Evolutionary conservation across 2,797 vertebrate genomes (phyloP), one percentile per base, ranked within the genome.

Genomic region (Choloepus didactylus): DNA sequence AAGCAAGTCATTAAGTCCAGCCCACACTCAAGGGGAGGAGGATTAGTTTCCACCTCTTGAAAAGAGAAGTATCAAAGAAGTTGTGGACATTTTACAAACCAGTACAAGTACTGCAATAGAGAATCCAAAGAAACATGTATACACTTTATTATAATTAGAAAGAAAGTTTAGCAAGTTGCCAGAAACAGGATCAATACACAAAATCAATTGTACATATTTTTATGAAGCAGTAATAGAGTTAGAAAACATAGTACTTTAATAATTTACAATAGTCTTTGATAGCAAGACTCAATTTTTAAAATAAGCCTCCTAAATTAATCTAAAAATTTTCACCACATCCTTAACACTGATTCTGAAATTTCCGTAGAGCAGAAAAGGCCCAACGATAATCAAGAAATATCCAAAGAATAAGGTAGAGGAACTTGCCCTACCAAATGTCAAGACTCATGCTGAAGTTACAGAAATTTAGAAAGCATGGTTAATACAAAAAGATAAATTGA

Each of bases 191-290:
- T 80, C 19, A 44, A 80, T 49, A 75, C 9, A 69, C 19, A 69
- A 83, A 70, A 35, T 76, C 41, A 87, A 64, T 10, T 49, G 4
- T 16, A 19, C 54, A 56, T 3, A 80, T 84, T 95, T 89, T 93
- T 88, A 80, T 91, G 29, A 4, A 38, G 46, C 31, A 80, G 3
- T 66, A 87, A 67, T n/a, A 49, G 56, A 84, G 11, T 90, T 92
- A 87, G 16, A 76, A 95, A 81, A 72, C 16, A 56, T 19, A 54
- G 25, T 41, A 56, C 54, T 73, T 82, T 77, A 89, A 89, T 73
- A 87, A 85, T 79, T 72, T 88, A 46, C 29, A 69, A 35, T 87
- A 91, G 46, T 90, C 86, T 77, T 27, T 83, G 44, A 83, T 44
- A 44, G 21, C 15, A 84, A 72, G n/a, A 31, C 19, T 91, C 19